Evolutionary conservation across 2,888 invertebrate genomes (phyloP), one percentile per base, ranked within the genome.

Genomic region (Biston stratarius): DNA sequence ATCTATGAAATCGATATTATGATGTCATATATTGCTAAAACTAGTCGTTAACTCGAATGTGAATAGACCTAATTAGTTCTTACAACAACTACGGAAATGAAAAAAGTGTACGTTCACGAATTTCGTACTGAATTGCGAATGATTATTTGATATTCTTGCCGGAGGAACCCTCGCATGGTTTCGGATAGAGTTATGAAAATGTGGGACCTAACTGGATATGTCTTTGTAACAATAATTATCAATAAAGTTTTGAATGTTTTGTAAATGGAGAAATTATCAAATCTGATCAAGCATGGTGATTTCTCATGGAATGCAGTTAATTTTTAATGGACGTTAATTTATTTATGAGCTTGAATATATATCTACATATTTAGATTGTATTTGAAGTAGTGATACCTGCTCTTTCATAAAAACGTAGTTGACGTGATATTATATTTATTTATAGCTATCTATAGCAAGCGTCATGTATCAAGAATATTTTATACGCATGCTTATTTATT

Each of bases 141-240:
- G 52, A 36, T 53, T 10, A 40, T 77, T 71, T 78, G 74, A 81
- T 77, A 81, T 84, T 89, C 88, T 89, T 89, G 88, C 89, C 89
- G 84, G 84, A 84, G 78, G 61, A 53, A 71, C 70, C 68, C 75
- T 77, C 45, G 78, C 77, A 77, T 58, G 81, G 77, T 77, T 77
- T 71, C 78, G 77, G 82, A 79, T 85, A 84, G 80, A 38, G 38
- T 38, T 83, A 84, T 74, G 77, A 77, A 81, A 83, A 84, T 74
- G 77, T 84, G 90, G 90, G 91, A 91, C 89, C 90, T 85, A 83
- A 88, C 61, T 81, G 79, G 87, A 85, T 86, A 79, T 83, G 87
- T 84, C 81, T 72, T 72, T 73, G 72, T 72, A 70, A 74, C 71
- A 69, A 64, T 67, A 64, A 68, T 64, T 69, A 69, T 58, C 34